These are phyloP conservation scores for Umimayanthus chanpuru DNA, from an alignment of 92 coral and sea anemone genomes.

Conservation along the genomic window DNA sequence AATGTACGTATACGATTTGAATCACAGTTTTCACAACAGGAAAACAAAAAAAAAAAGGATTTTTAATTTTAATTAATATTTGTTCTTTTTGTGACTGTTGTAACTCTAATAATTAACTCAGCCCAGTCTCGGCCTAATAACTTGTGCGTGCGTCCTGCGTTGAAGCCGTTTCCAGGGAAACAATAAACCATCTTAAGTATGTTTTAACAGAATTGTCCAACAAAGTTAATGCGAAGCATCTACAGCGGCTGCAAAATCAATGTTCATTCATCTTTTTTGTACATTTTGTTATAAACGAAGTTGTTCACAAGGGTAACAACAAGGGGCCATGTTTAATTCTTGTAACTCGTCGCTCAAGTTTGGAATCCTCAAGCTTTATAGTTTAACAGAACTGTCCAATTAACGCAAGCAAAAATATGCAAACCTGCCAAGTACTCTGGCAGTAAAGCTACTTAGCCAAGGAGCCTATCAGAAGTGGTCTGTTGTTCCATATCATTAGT, in stretches of 20 bases:
- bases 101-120: not conserved
- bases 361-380: not conserved
- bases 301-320: not conserved
- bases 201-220: not conserved
- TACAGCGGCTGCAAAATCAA: not conserved
- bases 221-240: not conserved
- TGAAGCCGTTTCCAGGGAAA: not conserved
- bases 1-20: not conserved
- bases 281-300: not conserved
- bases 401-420: not conserved
- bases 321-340: too few relatives aligned
- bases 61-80: too few relatives aligned
- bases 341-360: not conserved
- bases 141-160: not conserved
- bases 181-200: not conserved
- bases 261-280: not conserved
- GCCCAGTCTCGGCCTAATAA: not conserved
- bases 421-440: not conserved
- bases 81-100: not conserved
- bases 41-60: too few relatives aligned
- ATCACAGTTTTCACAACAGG: not conserved
- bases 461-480: not conserved
- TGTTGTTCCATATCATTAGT: not conserved
- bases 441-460: too few relatives aligned
- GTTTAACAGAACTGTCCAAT: not conserved